phyloP scores from a whole-genome alignment of 2,113 vertebrate species.

The Alouatta palliata region DNA sequence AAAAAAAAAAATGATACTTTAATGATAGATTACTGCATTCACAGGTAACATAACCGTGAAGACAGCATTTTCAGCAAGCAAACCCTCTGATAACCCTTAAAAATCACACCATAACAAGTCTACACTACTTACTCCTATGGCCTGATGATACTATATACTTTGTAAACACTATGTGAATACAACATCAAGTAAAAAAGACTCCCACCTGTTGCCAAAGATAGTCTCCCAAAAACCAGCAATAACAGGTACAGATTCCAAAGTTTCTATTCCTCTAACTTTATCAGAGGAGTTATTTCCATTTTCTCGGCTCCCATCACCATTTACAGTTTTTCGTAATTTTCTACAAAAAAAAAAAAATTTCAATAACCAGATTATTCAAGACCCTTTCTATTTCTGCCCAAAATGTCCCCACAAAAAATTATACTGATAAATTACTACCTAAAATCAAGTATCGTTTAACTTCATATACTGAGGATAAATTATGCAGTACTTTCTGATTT shows the following conservation, averaged over 20 bases:
- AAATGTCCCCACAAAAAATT: constrained; percentile 32
- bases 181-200: constrained; percentile 35
- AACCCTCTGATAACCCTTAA: not conserved
- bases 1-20: not conserved
- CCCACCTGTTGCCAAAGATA: constrained; percentile 82
- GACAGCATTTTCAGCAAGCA: not conserved
- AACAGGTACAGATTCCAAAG: constrained; percentile 63
- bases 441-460: not conserved
- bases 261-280: constrained; percentile 77
- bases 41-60: not conserved
- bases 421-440: not conserved
- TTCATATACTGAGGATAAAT: constrained; percentile 8
- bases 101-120: not conserved
- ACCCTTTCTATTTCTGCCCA: constrained; percentile 23
- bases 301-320: constrained; percentile 81
- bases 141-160: not conserved
- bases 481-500: not conserved
- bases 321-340: constrained; percentile 85
- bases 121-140: not conserved
- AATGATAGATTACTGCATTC: not conserved
- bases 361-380: not conserved
- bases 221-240: constrained; percentile 64
- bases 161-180: not conserved
- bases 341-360: constrained; percentile 72
- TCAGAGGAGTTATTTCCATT: constrained; percentile 74